phyloP scores from a whole-genome alignment of 2,113 vertebrate genomes.

The Eira barbara region DNA sequence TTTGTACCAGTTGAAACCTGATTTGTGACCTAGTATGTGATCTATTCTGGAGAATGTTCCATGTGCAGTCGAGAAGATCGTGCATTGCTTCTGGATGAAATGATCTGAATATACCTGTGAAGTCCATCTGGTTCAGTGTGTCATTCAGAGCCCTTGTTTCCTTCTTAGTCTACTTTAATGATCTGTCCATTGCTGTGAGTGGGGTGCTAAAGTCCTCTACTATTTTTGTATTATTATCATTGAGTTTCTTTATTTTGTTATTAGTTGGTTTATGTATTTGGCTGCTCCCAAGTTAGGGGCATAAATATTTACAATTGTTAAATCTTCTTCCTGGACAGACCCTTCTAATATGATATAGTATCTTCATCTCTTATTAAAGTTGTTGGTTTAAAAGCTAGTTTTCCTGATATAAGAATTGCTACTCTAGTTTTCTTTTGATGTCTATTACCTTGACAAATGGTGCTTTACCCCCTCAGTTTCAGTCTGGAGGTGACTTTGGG shows the following conservation, averaged over 20 bases:
- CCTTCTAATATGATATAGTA: background rate
- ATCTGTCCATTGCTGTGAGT: background rate
- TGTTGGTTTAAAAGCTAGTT: background rate
- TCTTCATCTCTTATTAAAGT: background rate
- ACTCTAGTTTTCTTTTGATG: background rate
- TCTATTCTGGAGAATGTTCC: background rate
- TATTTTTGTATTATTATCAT: too few species aligned
- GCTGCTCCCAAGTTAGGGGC: too few species aligned
- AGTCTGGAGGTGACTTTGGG: background rate
- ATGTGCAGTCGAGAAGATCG: background rate
- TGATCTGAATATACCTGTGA: too few species aligned
- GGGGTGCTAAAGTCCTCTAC: background rate
- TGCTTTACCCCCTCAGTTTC: background rate
- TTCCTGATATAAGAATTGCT: background rate
- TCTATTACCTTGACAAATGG: background rate
- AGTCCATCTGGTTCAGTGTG: background rate
- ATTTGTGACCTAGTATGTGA: background rate
- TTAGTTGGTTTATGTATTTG: too few species aligned
- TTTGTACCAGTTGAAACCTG: background rate
- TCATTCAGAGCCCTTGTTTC: background rate
- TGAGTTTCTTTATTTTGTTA: too few species aligned
- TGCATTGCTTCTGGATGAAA: too few species aligned
- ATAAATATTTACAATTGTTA: background rate
- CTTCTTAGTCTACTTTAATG: background rate
- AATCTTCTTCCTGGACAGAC: background rate